These are phyloP conservation scores for Papilio machaon DNA, from an alignment of 1,140 invertebrate genomes.

Conservation along the genomic window DNA sequence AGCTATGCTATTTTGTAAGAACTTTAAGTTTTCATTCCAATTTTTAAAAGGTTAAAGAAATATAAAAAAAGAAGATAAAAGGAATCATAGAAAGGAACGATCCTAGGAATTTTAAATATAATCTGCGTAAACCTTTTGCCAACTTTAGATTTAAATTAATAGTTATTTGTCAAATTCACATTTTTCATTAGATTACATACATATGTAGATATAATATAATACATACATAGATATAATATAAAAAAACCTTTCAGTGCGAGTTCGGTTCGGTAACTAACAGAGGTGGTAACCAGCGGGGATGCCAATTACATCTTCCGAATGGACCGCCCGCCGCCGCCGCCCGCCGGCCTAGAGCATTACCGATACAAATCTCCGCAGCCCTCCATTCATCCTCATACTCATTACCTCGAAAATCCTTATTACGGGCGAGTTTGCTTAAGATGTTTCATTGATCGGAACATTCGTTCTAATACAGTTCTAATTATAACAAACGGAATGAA, in stretches of 20 bases:
- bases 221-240: background rate
- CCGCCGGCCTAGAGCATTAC: conserved; percentile 30
- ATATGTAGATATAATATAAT: background rate
- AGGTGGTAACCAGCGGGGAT: conserved; percentile 42
- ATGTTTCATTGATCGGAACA: conserved; percentile 23
- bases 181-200: background rate
- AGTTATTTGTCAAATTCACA: too few species aligned
- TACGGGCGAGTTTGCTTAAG: conserved; percentile 18
- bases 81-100: too few species aligned
- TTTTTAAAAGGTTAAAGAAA: too few species aligned
- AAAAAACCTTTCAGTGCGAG: background rate
- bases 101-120: background rate
- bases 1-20: too few species aligned
- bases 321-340: conserved; percentile 40
- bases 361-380: conserved; percentile 43
- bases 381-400: conserved; percentile 34
- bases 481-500: background rate
- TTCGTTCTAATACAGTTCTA: conserved; percentile 1
- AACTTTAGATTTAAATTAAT: background rate
- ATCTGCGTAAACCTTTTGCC: background rate
- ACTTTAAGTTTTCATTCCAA: too few species aligned
- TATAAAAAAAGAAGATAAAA: too few species aligned
- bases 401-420: conserved; percentile 28
- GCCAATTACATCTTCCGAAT: conserved; percentile 45
- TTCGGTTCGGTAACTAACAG: conserved; percentile 2